These are phyloP conservation scores for Eurystomus gularis DNA, from an alignment of 2,113 vertebrate species.

Conservation along the genomic window DNA sequence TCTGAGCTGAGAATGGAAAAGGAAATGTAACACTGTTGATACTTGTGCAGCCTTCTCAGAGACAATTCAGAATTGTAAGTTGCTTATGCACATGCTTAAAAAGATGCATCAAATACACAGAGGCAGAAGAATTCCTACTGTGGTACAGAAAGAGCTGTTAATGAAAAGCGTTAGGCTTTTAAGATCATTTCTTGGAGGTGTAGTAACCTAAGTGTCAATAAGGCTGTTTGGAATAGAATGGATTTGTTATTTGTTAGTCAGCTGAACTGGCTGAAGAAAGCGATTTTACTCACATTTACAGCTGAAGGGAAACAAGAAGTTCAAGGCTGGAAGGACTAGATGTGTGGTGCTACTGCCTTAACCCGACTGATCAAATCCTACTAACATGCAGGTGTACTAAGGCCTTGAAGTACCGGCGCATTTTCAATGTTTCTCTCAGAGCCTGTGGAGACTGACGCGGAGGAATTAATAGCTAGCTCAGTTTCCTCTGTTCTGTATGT, in stretches of 20 bases:
- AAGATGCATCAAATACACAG: accelerated
- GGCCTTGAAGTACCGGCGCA: neutral
- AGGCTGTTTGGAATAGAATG: neutral
- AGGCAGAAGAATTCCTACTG: neutral
- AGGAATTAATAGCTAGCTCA: neutral
- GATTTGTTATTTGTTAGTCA: neutral
- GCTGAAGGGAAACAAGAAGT: neutral
- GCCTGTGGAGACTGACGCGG: neutral
- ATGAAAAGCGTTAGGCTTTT: neutral
- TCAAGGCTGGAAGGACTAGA: neutral
- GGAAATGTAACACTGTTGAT: neutral
- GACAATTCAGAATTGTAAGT: neutral
- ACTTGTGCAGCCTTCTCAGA: neutral
- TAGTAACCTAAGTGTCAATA: neutral
- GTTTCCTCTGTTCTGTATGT: neutral
- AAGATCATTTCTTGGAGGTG: neutral
- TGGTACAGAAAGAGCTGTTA: neutral
- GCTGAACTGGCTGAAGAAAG: neutral
- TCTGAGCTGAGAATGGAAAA: neutral
- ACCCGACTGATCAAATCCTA: neutral
- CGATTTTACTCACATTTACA: neutral
- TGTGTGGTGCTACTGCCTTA: neutral
- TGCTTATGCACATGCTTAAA: neutral
- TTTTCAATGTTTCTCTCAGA: neutral
- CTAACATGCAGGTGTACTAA: no score